Base-by-base conservation (phyloP, 2,113 vertebrate genomes). In the Lophura nycthemera region DNA sequence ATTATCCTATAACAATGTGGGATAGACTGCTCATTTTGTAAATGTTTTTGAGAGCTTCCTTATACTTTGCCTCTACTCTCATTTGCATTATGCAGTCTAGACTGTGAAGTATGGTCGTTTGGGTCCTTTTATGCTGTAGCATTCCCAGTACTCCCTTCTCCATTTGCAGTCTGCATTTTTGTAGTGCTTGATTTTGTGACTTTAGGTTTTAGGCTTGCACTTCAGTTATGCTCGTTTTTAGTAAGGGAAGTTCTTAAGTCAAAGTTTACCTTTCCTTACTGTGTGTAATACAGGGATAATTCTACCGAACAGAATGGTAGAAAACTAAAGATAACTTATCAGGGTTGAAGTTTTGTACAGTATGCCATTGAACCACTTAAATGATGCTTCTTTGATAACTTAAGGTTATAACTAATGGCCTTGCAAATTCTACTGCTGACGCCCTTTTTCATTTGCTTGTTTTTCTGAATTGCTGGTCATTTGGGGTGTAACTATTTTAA, bases 401-500 rank as follows among this genome's bases (percentile, higher is more conserved):
- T 76, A 86, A 71, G 72, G 34, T 74, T 86, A 32, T 91, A 87
- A 92, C 56, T 73, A 95, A 94, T 82, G 47, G 63, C 71, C 87
- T 91, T 92, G n/a, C 93, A 93, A 96, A 91, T 87, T 79, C 78
- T 85, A 42, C 29, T 94, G 87, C 91, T 93, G 92, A 94, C 59
- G 36, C 59, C 0, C 59, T 86, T 92, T 91, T 59, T 65, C 89
- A 89, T 70, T 88, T 81, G 72, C 78, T 94, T 94, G 82, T 85
- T 96, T 94, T 91, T 87, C 67, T 94, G 93, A 96, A 95, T 74
- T 92, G 89, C 82, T 94, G 65, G 65, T 84, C 78, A 72, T 95
- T 78, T 95, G 95, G 94, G 82, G 83, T 95, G 25, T 94, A 88
- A 73, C 77, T 92, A 34, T 32, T 88, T 91, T 96, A 96, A 96